Percentiles rank a stretch among this genome's conserved stretches.
Conservation (phyloP, 2,113 vertebrate genomes). For the Ellobius talpinus region DNA sequence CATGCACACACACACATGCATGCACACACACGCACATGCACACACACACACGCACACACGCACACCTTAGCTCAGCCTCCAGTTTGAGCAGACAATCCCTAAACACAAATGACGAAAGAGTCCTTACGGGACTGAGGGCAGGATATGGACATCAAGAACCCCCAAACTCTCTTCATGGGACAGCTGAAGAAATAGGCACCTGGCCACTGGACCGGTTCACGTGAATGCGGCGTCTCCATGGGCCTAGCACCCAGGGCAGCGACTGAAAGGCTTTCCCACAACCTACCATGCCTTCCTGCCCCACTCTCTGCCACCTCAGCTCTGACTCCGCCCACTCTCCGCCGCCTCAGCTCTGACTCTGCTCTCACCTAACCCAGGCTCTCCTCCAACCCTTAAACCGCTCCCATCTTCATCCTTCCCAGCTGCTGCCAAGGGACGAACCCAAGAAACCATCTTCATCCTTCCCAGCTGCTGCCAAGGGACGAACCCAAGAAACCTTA, state of each 20-base stretch:
- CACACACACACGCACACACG: too few relatives aligned
- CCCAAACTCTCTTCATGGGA: neutral
- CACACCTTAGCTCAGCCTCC: too few relatives aligned
- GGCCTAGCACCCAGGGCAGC: neutral
- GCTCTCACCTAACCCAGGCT: neutral
- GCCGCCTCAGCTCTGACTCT: neutral
- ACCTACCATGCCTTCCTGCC: neutral
- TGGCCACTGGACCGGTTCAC: neutral
- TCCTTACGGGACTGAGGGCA: neutral
- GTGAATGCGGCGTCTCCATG: neutral
- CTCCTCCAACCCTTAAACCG: neutral
- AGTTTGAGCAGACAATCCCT: too few relatives aligned
- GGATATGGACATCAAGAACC: neutral
- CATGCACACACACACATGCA: too few relatives aligned
- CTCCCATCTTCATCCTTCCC: neutral
- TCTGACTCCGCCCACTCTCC: neutral
- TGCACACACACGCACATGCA: too few relatives aligned
- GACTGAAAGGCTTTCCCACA: neutral
- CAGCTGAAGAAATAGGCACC: neutral
- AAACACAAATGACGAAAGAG: too few relatives aligned
- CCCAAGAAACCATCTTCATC: neutral
- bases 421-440: neutral
- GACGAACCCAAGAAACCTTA: neutral
- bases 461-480: neutral
- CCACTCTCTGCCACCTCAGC: neutral